These are phyloP conservation scores for Hermatobates lingyangjiaoensis DNA, from an alignment of 1,140 invertebrate species.

Conservation along the genomic window DNA sequence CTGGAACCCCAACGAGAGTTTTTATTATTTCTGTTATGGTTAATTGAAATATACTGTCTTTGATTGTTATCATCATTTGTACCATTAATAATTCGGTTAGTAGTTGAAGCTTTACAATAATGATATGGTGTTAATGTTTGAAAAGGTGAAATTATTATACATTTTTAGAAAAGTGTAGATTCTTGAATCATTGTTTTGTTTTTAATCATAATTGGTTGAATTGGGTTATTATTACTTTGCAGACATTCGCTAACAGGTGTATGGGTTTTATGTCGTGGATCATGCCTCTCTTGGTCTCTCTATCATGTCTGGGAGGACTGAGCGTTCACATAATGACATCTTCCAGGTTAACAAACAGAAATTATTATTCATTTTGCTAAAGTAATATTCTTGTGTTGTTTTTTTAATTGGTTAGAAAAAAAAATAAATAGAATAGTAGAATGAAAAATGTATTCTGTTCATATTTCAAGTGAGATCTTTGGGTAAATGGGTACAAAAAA, in stretches of 20 bases:
- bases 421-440: neutral
- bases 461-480: neutral
- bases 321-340: conserved; percentile 83
- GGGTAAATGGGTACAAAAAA: neutral
- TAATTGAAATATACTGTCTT: too few relatives aligned
- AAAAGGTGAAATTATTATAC: too few relatives aligned
- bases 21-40: too few relatives aligned
- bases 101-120: too few relatives aligned
- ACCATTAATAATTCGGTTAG: too few relatives aligned
- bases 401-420: neutral
- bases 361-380: neutral
- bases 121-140: too few relatives aligned
- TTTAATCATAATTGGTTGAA: too few relatives aligned
- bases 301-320: conserved; percentile 66
- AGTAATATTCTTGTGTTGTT: neutral
- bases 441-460: neutral
- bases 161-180: too few relatives aligned
- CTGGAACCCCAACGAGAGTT: too few relatives aligned
- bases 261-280: conserved; percentile 52
- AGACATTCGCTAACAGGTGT: conserved; percentile 63
- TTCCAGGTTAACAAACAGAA: conserved; percentile 25
- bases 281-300: conserved; percentile 68
- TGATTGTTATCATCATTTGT: too few relatives aligned
- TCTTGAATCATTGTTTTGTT: too few relatives aligned
- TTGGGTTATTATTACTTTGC: too few relatives aligned